phyloP scores from a whole-genome alignment of 2,888 invertebrate genomes.

The Phyllotreta cruciferae region DNA sequence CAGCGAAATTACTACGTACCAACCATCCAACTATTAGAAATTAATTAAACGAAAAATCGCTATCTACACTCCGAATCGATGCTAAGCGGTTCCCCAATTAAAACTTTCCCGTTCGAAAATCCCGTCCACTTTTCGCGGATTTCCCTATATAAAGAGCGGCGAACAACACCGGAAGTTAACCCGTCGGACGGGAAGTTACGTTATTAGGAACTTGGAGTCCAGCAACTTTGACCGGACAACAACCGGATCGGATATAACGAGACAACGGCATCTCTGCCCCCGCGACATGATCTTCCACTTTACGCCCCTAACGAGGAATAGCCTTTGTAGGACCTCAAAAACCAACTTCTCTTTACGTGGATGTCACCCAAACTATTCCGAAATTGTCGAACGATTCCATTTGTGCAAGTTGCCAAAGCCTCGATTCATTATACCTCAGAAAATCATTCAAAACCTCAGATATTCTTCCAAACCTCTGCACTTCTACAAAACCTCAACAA shows the following conservation, averaged over 20 bases:
- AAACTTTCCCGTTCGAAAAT: slow-evolving; percentile 27
- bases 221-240: slow-evolving; percentile 18
- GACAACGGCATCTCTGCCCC: slow-evolving; percentile 7
- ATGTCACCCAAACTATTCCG: too few relatives aligned
- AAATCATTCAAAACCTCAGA: too few relatives aligned
- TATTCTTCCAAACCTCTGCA: too few relatives aligned
- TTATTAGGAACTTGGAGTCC: slow-evolving; percentile 22
- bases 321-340: not conserved
- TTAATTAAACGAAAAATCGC: too few relatives aligned
- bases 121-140: slow-evolving; percentile 27
- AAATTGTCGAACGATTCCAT: too few relatives aligned
- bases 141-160: slow-evolving; percentile 21
- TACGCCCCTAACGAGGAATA: not conserved
- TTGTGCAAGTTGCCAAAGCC: too few relatives aligned
- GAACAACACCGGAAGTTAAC: slow-evolving; percentile 19
- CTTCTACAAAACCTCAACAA: too few relatives aligned
- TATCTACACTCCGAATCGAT: too few relatives aligned
- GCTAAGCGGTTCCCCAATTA: slow-evolving; percentile 12
- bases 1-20: too few relatives aligned
- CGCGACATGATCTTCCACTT: slow-evolving; percentile 13
- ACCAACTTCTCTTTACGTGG: too few relatives aligned
- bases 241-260: slow-evolving; percentile 16
- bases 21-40: too few relatives aligned
- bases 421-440: too few relatives aligned
- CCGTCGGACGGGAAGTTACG: slow-evolving; percentile 24